Base-by-base conservation (phyloP, 2,113 vertebrate genomes). In the Lasiurus borealis region DNA sequence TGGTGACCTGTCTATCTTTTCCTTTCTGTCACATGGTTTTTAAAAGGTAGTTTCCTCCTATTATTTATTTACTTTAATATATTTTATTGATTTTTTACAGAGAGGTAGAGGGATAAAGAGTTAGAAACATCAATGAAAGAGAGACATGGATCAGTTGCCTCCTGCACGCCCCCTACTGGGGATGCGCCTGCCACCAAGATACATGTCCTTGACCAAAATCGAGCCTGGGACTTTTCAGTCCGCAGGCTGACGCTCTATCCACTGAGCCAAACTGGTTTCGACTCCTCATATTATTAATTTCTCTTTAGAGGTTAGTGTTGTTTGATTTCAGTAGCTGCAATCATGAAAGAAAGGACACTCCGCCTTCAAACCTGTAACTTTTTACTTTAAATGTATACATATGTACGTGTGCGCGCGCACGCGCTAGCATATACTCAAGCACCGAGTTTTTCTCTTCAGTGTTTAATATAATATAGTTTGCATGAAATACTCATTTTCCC, bases 401-500 rank as follows among this genome's bases (percentile, higher is more conserved):
- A 14, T 57, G 21, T n/a, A n/a, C n/a, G n/a, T n/a, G n/a, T n/a
- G n/a, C n/a, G n/a, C n/a, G n/a, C n/a, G n/a, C n/a, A n/a, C n/a
- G n/a, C n/a, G n/a, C n/a, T 27, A 69, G 3, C n/a, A 7, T 68
- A 14, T 14, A 68, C 21, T 59, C 23, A 50, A 36, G 90, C 85
- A 84, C 57, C 44, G 57, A n/a, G n/a, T n/a, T n/a, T n/a, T n/a
- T n/a, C 13, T 6, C 13, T 14, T 90, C 31, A 36, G 16, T 90
- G 62, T 68, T 77, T 94, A 76, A 77, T 85, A 82, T 46, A 85
- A n/a, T n/a, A n/a, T n/a, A n/a, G 27, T 91, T 92, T 92, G 29
- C 66, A 23, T 78, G 29, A 83, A 94, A 71, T 91, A 48, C 29
- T 91, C 14, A 19, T 85, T n/a, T n/a, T n/a, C n/a, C n/a, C n/a